Evolutionary conservation across 2,113 vertebrate species (phyloP).

Genomic region (Rostratula benghalensis): DNA sequence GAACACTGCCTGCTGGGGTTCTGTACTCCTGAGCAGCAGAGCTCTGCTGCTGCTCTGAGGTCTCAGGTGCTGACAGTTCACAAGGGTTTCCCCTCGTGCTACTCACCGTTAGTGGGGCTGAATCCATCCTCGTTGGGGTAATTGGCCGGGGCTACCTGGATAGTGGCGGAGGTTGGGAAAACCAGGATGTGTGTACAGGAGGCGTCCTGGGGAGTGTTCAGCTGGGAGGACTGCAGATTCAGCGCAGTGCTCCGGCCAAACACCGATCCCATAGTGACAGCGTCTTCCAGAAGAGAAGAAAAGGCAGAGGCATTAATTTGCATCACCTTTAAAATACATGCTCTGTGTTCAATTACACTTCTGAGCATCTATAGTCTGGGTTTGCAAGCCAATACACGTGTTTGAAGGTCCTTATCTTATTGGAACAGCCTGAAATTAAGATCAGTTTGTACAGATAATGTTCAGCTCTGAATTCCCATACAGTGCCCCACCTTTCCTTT

Average conservation of each 20-base stretch:
- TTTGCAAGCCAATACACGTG: neutral
- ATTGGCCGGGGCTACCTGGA: conserved; percentile 92
- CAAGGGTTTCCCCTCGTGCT: neutral
- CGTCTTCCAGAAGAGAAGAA: conserved; percentile 75
- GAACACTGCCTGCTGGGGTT: fast-evolving
- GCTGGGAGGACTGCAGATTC: conserved; percentile 96
- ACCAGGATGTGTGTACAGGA: conserved; percentile 98
- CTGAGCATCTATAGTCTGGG: neutral
- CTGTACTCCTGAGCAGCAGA: fast-evolving
- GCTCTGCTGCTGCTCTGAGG: neutral
- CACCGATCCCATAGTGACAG: conserved; percentile 97
- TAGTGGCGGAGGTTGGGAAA: conserved; percentile 96
- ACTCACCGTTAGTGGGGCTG: conserved; percentile 87
- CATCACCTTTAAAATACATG: neutral
- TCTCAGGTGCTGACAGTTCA: fast-evolving
- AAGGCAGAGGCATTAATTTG: neutral
- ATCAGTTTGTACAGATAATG: neutral
- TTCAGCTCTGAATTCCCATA: neutral
- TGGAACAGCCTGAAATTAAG: neutral
- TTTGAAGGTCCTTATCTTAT: neutral
- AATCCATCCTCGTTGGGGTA: conserved; percentile 92
- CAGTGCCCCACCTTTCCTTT: neutral
- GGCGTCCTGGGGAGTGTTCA: conserved; percentile 96
- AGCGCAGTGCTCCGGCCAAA: conserved; percentile 95
- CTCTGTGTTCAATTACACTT: neutral